These are phyloP conservation scores for Marisa cornuarietis DNA, from an alignment of 1,140 invertebrate species.

Conservation along the genomic window DNA sequence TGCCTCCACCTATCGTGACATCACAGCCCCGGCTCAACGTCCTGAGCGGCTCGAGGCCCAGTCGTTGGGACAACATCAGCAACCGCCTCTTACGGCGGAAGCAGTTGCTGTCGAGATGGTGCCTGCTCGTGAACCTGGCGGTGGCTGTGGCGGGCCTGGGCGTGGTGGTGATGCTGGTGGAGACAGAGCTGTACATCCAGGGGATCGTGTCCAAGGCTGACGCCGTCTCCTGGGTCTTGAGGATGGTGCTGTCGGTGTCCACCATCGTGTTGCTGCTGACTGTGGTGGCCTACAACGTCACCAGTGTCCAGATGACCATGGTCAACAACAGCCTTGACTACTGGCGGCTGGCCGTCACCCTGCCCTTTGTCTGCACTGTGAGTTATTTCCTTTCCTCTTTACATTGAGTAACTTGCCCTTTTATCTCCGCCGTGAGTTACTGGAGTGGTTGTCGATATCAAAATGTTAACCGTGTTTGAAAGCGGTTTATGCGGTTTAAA, in stretches of 20 bases:
- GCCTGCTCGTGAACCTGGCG: conserved; percentile 51
- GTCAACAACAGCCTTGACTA: conserved; percentile 48
- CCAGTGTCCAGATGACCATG: conserved; percentile 48
- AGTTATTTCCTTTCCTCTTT: background rate
- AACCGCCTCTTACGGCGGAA: conserved; percentile 53
- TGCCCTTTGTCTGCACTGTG: conserved; percentile 12
- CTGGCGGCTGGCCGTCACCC: conserved; percentile 30
- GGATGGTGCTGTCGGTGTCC: conserved; percentile 74
- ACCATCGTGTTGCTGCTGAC: conserved; percentile 41
- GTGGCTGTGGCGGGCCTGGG: conserved; percentile 53
- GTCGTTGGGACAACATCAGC: conserved; percentile 53
- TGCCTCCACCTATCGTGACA: background rate
- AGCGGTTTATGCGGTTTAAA: too few species aligned
- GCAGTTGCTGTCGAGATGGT: conserved; percentile 47
- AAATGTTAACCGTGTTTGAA: too few species aligned
- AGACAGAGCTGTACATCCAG: conserved; percentile 53
- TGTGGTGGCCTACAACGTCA: conserved; percentile 52
- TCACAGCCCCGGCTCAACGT: background rate
- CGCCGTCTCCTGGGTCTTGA: conserved; percentile 48
- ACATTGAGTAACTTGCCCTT: too few species aligned
- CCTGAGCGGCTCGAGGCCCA: background rate
- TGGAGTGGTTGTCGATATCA: too few species aligned
- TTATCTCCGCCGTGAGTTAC: too few species aligned
- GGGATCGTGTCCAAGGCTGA: conserved; percentile 40
- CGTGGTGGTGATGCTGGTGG: conserved; percentile 58